phyloP scores from a whole-genome alignment of 2,888 invertebrate species.

The Pseudeuparius sepicola region DNA sequence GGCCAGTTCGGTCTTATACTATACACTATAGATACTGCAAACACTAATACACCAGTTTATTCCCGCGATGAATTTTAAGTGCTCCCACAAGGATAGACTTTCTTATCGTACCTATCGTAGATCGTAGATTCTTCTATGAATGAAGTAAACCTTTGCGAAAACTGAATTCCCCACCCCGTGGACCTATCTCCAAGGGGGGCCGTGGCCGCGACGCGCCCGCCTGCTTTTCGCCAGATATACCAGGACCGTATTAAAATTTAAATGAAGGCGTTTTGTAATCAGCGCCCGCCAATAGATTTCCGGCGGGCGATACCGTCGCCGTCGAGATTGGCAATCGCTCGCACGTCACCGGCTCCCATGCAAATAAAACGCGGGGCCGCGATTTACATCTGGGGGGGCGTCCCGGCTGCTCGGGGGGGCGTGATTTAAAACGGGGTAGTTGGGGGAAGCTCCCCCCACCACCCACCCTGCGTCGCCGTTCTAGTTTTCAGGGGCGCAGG shows the following conservation, averaged over 20 bases:
- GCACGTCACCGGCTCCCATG: conserved; percentile 40
- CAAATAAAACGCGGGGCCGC: conserved; percentile 39
- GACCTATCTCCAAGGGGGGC: too few species aligned
- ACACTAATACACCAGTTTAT: too few species aligned
- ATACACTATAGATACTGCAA: too few species aligned
- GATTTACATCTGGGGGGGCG: conserved; percentile 31
- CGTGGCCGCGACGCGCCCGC: conserved; percentile 27
- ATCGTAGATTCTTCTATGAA: too few species aligned
- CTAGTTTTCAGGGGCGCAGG: too few species aligned
- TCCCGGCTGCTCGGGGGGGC: conserved; percentile 21
- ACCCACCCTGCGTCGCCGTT: too few species aligned
- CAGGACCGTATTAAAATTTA: conserved; percentile 39
- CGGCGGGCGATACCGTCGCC: conserved; percentile 34
- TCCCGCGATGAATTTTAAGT: too few species aligned
- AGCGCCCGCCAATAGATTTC: conserved; percentile 40
- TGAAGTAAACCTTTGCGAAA: conserved; percentile 12
- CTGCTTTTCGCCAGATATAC: conserved; percentile 30
- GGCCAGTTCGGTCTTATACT: too few species aligned
- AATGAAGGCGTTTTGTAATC: conserved; percentile 41
- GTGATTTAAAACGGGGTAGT: conserved; percentile 35
- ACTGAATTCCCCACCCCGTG: conserved; percentile 25
- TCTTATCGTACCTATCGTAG: too few species aligned
- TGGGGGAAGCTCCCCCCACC: too few species aligned
- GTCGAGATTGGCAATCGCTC: conserved; percentile 38
- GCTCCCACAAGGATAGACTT: too few species aligned